A percentile compares a stretch with the other conserved stretches of the same genome.
phyloP scores from a whole-genome alignment of 2,888 invertebrate species.

The Theristus sp. region DNA sequence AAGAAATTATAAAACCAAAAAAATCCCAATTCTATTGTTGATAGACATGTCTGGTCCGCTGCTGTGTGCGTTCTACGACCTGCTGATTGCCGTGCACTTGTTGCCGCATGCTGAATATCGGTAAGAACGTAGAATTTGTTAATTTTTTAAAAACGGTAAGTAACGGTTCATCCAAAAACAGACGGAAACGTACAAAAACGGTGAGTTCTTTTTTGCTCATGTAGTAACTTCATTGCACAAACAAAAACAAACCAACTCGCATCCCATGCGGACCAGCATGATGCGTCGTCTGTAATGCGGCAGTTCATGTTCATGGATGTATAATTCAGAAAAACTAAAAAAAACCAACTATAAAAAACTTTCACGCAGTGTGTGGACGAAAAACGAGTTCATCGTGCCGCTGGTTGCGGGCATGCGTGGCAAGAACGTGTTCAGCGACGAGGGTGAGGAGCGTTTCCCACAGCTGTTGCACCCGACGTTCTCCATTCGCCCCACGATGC shows the following conservation, averaged over 20 bases:
- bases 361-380: not conserved
- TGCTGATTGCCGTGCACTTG: conserved; percentile 84
- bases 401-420: conserved; percentile 3
- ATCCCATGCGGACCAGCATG: no score
- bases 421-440: conserved; percentile 23
- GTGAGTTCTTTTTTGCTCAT: no score
- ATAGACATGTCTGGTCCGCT: conserved; percentile 51
- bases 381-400: conserved; percentile 7
- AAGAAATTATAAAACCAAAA: no score
- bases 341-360: not conserved
- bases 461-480: conserved; percentile 19
- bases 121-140: conserved; percentile 31
- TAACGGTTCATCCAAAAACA: not conserved
- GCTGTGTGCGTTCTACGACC: conserved; percentile 84
- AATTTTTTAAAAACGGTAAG: not conserved
- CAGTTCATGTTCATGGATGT: no score
- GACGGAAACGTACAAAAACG: no score
- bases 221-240: no score
- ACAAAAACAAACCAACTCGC: no score
- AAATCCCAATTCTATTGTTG: no score
- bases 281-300: no score
- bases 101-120: conserved; percentile 88
- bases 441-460: conserved; percentile 19
- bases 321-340: no score
- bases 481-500: conserved; percentile 25